Base-by-base conservation (phyloP, 1,140 invertebrate genomes). In the Pentalonia nigronervosa region DNA sequence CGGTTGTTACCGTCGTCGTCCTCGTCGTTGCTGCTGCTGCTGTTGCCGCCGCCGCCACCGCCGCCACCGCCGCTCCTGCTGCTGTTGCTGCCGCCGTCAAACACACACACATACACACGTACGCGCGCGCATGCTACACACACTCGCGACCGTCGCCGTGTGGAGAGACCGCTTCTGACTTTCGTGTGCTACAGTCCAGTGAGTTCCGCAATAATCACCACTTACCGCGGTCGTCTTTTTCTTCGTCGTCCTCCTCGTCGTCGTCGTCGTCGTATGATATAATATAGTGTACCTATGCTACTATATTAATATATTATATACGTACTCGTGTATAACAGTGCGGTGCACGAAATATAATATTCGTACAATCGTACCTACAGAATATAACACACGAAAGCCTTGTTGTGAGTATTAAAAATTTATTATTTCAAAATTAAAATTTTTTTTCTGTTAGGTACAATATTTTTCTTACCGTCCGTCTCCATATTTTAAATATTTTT, bases 171-270 rank as follows among this genome's bases (percentile, higher is more conserved):
- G 91, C 91, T 93, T 86, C 91, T 93, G 91, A 93, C 91, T 93
- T 93, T 93, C 91, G 91, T 93, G 76, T 56, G 76, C 76, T 41
- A 86, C 91, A 56, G 91, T 93, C 91, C 91, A 84, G 91, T 86
- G 91, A 84, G 91, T 93, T 93, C 91, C 91, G 81, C 91, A 93
- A 92, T 92, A 92, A 92, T 92, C 91, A 92, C 91, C 91, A 92
- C 91, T 92, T 92, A 92, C 91, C 81, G 81, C 60, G 81, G 91
- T 83, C 91, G 76, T 84, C 81, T 50, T 48, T 30, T n/a, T 23
- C 67, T 0, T 50, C 91, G 76, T 34, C 90, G 56, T 90, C 56
- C 4, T 91, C 56, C 6, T 47, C 90, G 7, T n/a, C 87, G 17
- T n/a, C 20, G 21, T 23, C 34, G 81, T 23, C 60, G 30, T 67